Percentiles rank a stretch among this genome's conserved stretches.
Evolutionary conservation across 2,888 invertebrate genomes (phyloP).

Genomic region (Hypena proboscidalis): DNA sequence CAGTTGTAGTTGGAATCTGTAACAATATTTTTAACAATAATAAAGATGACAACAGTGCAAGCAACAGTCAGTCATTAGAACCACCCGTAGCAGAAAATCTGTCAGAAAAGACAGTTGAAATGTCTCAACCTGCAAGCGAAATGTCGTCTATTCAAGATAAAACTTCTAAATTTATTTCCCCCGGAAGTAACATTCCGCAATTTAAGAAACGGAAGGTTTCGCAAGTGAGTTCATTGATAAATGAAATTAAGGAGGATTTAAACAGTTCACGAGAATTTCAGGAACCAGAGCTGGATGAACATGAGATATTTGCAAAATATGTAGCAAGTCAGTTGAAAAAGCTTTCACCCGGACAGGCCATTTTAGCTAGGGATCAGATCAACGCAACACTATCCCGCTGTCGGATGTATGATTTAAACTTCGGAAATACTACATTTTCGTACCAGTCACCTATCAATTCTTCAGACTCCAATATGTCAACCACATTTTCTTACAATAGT

Average conservation of each 20-base stretch:
- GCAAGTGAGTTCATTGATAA: constrained; percentile 21
- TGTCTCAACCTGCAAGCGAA: too few relatives aligned
- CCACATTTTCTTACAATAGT: constrained; percentile 21
- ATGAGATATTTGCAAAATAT: constrained; percentile 22
- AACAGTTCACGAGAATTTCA: constrained; percentile 21
- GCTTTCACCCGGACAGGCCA: constrained; percentile 21
- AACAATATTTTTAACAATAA: too few relatives aligned
- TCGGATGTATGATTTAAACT: constrained; percentile 19
- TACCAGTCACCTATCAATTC: constrained; percentile 24
- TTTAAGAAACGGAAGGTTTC: too few relatives aligned
- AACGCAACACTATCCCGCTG: constrained; percentile 19
- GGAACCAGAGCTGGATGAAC: constrained; percentile 21
- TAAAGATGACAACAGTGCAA: constrained; percentile 26
- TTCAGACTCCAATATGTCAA: constrained; percentile 16
- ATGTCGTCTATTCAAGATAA: too few relatives aligned
- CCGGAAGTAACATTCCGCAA: too few relatives aligned
- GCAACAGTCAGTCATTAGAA: constrained; percentile 27
- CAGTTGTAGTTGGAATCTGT: too few relatives aligned
- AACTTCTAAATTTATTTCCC: too few relatives aligned
- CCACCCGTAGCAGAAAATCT: constrained; percentile 25
- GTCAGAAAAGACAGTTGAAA: too few relatives aligned
- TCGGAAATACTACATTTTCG: constrained; percentile 25
- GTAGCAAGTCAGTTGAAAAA: constrained; percentile 24
- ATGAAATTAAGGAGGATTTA: constrained; percentile 24
- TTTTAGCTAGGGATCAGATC: constrained; percentile 21